Conservation (phyloP, 2,113 vertebrate genomes). For the Galbula dea region DNA sequence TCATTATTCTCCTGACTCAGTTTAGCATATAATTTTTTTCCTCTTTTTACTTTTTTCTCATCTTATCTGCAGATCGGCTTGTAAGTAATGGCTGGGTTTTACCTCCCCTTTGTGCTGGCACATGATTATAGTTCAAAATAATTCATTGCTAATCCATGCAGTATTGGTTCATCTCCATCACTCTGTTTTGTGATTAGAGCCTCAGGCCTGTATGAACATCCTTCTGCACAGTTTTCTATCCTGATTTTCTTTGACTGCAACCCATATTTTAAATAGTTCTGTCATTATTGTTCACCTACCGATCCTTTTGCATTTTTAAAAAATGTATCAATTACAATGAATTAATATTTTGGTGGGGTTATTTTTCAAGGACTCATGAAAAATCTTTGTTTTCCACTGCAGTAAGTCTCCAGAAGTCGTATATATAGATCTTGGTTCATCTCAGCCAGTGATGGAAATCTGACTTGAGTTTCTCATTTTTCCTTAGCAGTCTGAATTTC, state of each 20-base stretch:
- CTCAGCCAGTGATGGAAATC: constrained; percentile 43
- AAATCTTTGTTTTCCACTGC: constrained; percentile 59
- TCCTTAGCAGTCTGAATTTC: constrained; percentile 33
- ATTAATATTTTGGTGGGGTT: constrained; percentile 64
- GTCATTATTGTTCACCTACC: constrained; percentile 21
- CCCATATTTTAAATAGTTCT: constrained; percentile 66
- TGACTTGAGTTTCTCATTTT: constrained; percentile 48
- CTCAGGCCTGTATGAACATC: constrained; percentile 62
- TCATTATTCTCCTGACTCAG: constrained; percentile 64
- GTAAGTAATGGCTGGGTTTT: constrained; percentile 76
- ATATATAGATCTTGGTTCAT: constrained; percentile 10
- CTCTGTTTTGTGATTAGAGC: constrained; percentile 75
- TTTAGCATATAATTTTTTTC: constrained; percentile 68
- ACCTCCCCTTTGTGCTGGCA: constrained; percentile 69
- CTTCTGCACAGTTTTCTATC: constrained; percentile 55
- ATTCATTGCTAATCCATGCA: constrained; percentile 80
- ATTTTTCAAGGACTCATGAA: constrained; percentile 64
- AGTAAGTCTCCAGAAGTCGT: constrained; percentile 29
- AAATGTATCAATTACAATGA: constrained; percentile 53
- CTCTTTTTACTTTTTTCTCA: not conserved
- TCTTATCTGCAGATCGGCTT: constrained; percentile 71
- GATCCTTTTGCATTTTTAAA: constrained; percentile 34
- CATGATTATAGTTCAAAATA: constrained; percentile 76
- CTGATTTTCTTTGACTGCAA: constrained; percentile 66
- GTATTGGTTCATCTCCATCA: constrained; percentile 77